These are phyloP conservation scores for Ambastaia sidthimunki DNA, from an alignment of 2,797 vertebrate species.

Conservation along the genomic window DNA sequence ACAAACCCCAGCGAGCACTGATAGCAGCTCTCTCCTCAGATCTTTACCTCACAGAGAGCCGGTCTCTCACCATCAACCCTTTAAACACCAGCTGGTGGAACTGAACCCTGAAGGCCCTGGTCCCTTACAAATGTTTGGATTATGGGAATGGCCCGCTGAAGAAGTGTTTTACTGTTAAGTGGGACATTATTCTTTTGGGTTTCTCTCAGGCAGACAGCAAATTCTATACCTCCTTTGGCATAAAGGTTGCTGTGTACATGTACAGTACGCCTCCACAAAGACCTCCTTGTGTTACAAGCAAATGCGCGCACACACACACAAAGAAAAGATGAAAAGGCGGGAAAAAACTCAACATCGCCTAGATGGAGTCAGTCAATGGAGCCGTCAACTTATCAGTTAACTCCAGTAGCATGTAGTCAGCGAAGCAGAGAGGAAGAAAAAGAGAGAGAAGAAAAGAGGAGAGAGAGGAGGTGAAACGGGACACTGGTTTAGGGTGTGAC, in stretches of 20 bases:
- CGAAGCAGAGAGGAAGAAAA: constrained; percentile 41
- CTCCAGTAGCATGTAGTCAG: constrained; percentile 65
- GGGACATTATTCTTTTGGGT: constrained; percentile 35
- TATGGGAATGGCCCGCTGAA: constrained; percentile 33
- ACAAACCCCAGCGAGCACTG: constrained; percentile 35
- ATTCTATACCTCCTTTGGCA: constrained; percentile 44
- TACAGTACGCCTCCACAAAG: constrained; percentile 27
- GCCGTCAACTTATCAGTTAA: constrained; percentile 69
- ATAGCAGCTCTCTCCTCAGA: constrained; percentile 41
- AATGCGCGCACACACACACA: constrained; percentile 46
- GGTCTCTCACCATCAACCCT: not conserved
- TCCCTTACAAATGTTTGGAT: constrained; percentile 37
- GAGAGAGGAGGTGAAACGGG: constrained; percentile 29
- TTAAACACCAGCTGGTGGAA: constrained; percentile 28
- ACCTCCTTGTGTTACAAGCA: constrained; percentile 30
- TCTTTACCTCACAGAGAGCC: constrained; percentile 3
- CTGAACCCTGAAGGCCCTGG: constrained; percentile 17
- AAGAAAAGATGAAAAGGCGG: constrained; percentile 36
- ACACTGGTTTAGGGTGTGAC: constrained; percentile 48
- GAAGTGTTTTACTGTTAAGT: constrained; percentile 42
- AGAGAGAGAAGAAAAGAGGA: constrained; percentile 33
- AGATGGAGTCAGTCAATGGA: constrained; percentile 69
- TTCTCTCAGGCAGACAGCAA: constrained; percentile 34
- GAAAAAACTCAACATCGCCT: constrained; percentile 16
- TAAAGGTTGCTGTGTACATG: constrained; percentile 43